Evolutionary conservation across 2,888 invertebrate species (phyloP), one percentile per base, ranked within the genome.

Genomic region (Luperina nickerlii): DNA sequence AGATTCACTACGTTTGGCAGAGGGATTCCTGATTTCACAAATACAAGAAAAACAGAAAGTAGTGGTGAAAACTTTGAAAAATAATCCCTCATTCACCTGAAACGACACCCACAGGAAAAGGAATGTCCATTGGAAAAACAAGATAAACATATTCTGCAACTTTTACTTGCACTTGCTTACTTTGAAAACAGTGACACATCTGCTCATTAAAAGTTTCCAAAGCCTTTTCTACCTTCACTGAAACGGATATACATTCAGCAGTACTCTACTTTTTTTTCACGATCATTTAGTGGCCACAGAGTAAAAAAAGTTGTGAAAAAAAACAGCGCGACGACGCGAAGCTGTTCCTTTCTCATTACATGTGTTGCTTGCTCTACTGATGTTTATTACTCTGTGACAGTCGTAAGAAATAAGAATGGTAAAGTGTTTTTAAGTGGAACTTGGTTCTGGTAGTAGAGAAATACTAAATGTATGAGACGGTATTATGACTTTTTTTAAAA

Each of bases 171-270:
- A 71, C 67, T 62, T 62, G 45, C 71, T 38, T 71, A 80, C 71
- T 85, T 63, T 42, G 67, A 81, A 70, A 77, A 86, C 77, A 83
- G 15, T 66, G 71, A 69, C 85, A 84, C 79, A 79, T 60, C 80
- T 74, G 75, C 87, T 84, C 84, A 87, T 84, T 84, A 84, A 87
- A 84, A 87, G 69, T 87, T 84, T 67, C 38, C 63, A 79, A 87
- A 78, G 73, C 75, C 66, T 65, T 79, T 73, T 15, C 45, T 70
- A 84, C 85, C 84, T 84, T 60, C 51, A 71, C 65, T 38, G 45
- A 24, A 71, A 32, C 45, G 32, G 71, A 70, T 84, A 54, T 65
- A 79, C 62, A 84, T 76, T 75, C 74, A 84, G 18, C 54, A 18
- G 66, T 63, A 73, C 42, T 65, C 63, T 6, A 68, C 15, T 72